These are phyloP conservation scores for Bucco capensis DNA, from an alignment of 2,113 vertebrate species.

Conservation along the genomic window DNA sequence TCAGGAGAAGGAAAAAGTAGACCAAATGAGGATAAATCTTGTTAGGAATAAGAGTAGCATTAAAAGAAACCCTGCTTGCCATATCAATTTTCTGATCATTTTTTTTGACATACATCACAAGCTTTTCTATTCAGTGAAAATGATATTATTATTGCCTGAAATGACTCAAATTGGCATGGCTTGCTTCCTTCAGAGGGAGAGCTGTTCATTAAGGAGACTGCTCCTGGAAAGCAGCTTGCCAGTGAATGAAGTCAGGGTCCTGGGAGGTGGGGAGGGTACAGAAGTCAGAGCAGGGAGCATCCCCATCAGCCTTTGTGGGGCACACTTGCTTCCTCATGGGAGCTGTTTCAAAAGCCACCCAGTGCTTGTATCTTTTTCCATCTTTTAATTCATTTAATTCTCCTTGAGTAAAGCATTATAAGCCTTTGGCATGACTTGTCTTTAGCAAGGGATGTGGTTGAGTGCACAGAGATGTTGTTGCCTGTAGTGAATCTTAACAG, in stretches of 20 bases:
- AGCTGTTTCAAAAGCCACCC: neutral
- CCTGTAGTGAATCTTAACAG: neutral
- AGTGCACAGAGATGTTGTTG: neutral
- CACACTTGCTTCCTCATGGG: neutral
- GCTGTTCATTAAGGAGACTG: neutral
- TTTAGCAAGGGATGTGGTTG: neutral
- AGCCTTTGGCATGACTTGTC: neutral
- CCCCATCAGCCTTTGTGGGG: neutral
- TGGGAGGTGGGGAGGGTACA: neutral
- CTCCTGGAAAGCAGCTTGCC: neutral
- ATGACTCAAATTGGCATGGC: neutral
- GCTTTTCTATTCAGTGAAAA: conserved; percentile 19
- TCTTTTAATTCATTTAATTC: neutral
- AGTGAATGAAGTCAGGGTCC: neutral
- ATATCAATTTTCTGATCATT: neutral
- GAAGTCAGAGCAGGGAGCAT: neutral
- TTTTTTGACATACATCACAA: conserved; percentile 4
- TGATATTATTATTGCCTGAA: neutral
- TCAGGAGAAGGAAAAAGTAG: neutral
- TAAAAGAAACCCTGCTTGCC: neutral
- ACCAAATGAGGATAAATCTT: neutral
- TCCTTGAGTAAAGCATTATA: neutral
- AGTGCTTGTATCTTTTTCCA: neutral
- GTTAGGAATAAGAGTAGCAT: neutral
- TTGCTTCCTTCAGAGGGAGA: neutral